phyloP scores from a whole-genome alignment of 2,888 invertebrate species.

The Cynaeus angustus region DNA sequence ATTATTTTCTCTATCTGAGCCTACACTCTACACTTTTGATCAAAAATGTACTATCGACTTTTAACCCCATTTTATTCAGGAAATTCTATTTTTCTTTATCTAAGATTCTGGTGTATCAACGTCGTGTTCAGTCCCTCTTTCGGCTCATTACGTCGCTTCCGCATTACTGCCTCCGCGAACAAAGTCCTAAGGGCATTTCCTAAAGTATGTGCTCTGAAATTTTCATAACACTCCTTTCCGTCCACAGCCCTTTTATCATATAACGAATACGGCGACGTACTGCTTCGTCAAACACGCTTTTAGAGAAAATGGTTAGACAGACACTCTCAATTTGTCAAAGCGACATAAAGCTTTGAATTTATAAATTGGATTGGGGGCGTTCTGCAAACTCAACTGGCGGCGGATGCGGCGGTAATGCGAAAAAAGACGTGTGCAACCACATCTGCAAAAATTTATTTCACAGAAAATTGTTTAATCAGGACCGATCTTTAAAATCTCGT shows the following conservation, averaged over 20 bases:
- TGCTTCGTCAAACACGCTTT: conserved; percentile 42
- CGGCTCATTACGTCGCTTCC: conserved; percentile 37
- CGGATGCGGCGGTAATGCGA: background rate
- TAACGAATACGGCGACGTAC: conserved; percentile 38
- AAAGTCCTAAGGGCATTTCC: conserved; percentile 32
- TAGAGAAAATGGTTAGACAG: conserved; percentile 36
- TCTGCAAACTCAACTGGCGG: conserved; percentile 15
- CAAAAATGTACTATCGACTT: too few species aligned
- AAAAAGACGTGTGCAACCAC: conserved; percentile 10
- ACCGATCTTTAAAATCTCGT: background rate
- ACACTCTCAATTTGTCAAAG: conserved; percentile 47
- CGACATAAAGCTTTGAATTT: conserved; percentile 41
- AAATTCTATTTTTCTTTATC: conserved; percentile 1
- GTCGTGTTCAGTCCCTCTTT: conserved; percentile 18
- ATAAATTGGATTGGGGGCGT: conserved; percentile 42
- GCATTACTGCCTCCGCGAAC: conserved; percentile 18
- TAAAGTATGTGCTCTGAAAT: conserved; percentile 31
- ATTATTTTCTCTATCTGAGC: too few species aligned
- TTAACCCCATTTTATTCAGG: background rate
- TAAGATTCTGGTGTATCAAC: conserved; percentile 15
- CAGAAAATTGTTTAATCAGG: conserved; percentile 18
- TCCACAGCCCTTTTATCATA: conserved; percentile 36
- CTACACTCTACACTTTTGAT: too few species aligned
- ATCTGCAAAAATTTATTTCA: background rate
- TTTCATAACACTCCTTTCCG: conserved; percentile 35